Evolutionary conservation across 1,140 invertebrate genomes (phyloP).

Genomic region (Drosophila nebulosa): DNA sequence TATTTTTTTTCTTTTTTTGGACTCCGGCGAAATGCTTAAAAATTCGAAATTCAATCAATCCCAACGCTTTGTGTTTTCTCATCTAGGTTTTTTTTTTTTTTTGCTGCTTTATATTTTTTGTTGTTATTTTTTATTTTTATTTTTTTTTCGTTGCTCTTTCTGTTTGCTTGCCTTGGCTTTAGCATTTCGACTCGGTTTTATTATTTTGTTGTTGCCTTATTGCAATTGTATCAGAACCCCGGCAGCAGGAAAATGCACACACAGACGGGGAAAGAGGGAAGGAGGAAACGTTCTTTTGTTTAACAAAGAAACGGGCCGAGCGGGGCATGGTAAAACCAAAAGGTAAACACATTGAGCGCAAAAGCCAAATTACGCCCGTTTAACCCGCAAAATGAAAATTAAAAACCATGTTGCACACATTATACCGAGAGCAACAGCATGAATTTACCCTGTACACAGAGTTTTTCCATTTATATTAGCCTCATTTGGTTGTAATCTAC

Average conservation of each 20-base stretch:
- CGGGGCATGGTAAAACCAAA: conserved; percentile 13
- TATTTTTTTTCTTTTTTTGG: conserved; percentile 57
- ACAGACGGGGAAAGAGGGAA: too few species aligned
- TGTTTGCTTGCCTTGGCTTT: conserved; percentile 4
- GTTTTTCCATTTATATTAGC: too few species aligned
- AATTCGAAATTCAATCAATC: conserved; percentile 78
- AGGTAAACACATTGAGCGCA: conserved; percentile 70
- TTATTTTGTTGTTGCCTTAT: conserved; percentile 44
- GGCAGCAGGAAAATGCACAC: not conserved
- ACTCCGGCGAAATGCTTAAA: conserved; percentile 73
- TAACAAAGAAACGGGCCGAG: conserved; percentile 14
- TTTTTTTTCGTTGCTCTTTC: conserved; percentile 8
- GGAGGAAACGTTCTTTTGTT: conserved; percentile 28
- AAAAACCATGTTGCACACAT: conserved; percentile 11
- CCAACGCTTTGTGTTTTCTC: conserved; percentile 60
- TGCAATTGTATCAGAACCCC: conserved; percentile 59
- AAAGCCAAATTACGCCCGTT: conserved; percentile 57
- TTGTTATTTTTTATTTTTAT: conserved; percentile 32
- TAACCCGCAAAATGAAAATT: conserved; percentile 49
- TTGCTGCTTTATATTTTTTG: conserved; percentile 13
- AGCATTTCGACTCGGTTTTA: conserved; percentile 27
- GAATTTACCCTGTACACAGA: not conserved
- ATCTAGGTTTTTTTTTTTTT: not conserved
- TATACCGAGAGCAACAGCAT: too few species aligned
- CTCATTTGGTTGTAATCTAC: too few species aligned